Base-by-base conservation (phyloP, 2,797 vertebrate species). In the Diceros bicornis region DNA sequence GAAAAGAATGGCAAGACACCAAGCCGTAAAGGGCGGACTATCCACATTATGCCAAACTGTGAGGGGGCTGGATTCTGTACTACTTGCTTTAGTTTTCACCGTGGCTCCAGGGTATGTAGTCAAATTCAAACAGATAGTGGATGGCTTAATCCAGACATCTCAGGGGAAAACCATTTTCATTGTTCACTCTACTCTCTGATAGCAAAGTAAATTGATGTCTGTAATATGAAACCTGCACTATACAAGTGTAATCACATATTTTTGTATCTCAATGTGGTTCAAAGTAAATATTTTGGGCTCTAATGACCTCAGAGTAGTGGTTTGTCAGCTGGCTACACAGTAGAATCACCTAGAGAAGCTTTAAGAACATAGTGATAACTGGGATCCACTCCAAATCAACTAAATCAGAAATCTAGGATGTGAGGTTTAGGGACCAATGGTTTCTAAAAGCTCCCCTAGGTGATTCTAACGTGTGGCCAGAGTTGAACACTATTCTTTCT, bases 191-290 rank as follows among this genome's bases (percentile, higher is more conserved):
- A 61, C 27, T 82, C 44, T 44, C 79, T 81, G 37, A 69, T 25
- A 93, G 68, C 68, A 89, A 97, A 96, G 27, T 86, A 66, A 81
- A 59, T 74, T n/a, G 14, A 77, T 61, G 44, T 18, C 57, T 81
- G 0, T 29, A 52, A n/a, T 41, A 55, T 17, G 34, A 94, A 47
- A 47, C 7, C 29, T 72, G 5, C 41, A 13, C 27, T 72, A 18
- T 47, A 21, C 21, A 87, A 50, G 47, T 83, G 50, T 41, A 66
- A 68, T 59, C 34, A 27, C n/a, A 21, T 4, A 8, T 23, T 78
- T 94, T 90, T 85, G n/a, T n/a, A 89, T 59, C 50, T 96, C 94
- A 55, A 0, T 57, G 37, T 27, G 32, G 91, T 61, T 93, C 89
- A 37, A 29, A 27, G 41, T 71, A 64, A 96, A 69, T 83, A 94